A percentile compares a stretch with the other conserved stretches of the same genome.
Conservation (phyloP, 2,797 vertebrate genomes). For the Leptoclinus maculatus region DNA sequence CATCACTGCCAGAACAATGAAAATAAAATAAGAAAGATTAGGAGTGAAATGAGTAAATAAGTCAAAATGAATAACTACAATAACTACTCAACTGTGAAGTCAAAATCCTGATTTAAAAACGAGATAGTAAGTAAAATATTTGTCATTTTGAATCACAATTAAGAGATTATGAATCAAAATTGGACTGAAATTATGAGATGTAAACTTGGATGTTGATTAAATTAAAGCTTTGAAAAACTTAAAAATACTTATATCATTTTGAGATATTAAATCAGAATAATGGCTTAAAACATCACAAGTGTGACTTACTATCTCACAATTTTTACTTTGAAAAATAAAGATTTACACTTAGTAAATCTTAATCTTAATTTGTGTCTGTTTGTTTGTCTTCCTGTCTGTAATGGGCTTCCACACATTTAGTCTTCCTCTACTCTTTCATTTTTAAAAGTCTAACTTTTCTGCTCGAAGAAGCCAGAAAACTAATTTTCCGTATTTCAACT, state of each 20-base stretch:
- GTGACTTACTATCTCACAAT: not conserved
- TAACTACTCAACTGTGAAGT: not conserved
- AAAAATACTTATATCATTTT: not conserved
- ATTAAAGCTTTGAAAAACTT: not conserved
- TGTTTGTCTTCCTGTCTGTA: not conserved
- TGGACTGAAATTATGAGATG: not conserved
- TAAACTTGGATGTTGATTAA: not conserved
- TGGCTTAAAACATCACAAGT: not conserved
- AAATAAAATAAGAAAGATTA: not conserved
- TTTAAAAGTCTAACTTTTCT: not conserved
- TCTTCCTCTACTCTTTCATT: not conserved
- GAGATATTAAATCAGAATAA: not conserved
- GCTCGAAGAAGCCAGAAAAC: not conserved
- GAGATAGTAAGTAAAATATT: not conserved
- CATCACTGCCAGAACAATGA: not conserved
- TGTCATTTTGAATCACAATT: not conserved
- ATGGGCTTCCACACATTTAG: not conserved
- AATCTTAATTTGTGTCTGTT: not conserved
- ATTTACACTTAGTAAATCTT: not conserved
- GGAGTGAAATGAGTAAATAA: not conserved
- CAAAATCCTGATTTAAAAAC: not conserved
- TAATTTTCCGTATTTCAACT: not conserved
- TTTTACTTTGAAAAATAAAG: not conserved
- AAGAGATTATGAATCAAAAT: not conserved
- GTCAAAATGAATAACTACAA: not conserved